These are phyloP conservation scores for Menidia menidia DNA, from an alignment of 2,797 vertebrate genomes.

Conservation along the genomic window DNA sequence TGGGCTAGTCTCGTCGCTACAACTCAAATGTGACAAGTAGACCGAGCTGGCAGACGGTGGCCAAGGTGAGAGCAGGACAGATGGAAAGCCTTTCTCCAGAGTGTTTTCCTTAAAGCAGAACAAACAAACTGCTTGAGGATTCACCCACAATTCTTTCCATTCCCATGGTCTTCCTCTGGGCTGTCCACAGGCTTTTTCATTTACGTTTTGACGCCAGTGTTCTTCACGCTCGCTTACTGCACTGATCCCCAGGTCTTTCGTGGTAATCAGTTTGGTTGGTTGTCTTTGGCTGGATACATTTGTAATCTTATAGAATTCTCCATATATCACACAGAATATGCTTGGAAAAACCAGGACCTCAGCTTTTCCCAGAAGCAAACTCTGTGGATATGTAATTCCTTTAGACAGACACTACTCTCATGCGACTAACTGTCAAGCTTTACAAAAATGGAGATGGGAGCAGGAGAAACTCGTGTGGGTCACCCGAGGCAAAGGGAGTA, in stretches of 20 bases:
- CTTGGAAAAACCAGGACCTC: constrained; percentile 25
- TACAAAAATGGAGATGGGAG: constrained; percentile 61
- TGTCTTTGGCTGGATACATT: constrained; percentile 61
- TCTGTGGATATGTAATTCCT: constrained; percentile 63
- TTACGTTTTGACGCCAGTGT: constrained; percentile 57
- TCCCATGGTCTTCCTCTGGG: constrained; percentile 35
- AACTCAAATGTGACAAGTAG: constrained; percentile 77
- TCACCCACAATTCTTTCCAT: constrained; percentile 62
- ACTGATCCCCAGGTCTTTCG: constrained; percentile 56
- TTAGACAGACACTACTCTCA: constrained; percentile 69
- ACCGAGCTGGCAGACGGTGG: constrained; percentile 64
- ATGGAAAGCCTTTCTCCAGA: constrained; percentile 66
- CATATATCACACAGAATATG: constrained; percentile 67
- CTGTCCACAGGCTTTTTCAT: constrained; percentile 53
- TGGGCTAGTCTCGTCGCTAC: constrained; percentile 71
- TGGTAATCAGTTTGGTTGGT: constrained; percentile 70
- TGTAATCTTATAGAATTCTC: constrained; percentile 68
- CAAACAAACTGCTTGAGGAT: constrained; percentile 68
- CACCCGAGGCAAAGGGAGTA: constrained; percentile 58
- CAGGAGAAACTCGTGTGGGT: constrained; percentile 52
- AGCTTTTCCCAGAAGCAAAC: constrained; percentile 62
- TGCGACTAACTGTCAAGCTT: constrained; percentile 78
- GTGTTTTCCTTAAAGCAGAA: constrained; percentile 57
- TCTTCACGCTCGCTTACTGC: constrained; percentile 67
- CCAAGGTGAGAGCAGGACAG: constrained; percentile 79